A percentile compares a stretch with the other conserved stretches of the same genome.
Conservation (phyloP, 2,113 vertebrate species). For the Eudyptes chrysolophus region DNA sequence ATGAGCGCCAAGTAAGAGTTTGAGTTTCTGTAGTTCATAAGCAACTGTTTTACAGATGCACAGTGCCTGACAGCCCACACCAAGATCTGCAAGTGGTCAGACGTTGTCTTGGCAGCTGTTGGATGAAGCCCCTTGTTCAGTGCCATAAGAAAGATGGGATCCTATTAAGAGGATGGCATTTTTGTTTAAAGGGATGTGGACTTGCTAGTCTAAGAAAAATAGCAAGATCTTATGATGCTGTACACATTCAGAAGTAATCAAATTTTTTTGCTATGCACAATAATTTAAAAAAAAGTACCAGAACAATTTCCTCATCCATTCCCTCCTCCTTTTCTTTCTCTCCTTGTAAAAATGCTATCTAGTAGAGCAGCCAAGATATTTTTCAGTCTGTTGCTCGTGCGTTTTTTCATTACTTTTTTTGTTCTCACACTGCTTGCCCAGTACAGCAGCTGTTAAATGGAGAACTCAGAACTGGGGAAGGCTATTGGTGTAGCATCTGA, state of each 20-base stretch:
- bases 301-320: not conserved
- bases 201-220: not conserved
- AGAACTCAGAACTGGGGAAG: not conserved
- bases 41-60: not conserved
- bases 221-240: not conserved
- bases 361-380: conserved; percentile 38
- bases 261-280: not conserved
- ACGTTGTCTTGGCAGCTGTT: not conserved
- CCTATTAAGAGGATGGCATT: not conserved
- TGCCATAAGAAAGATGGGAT: not conserved
- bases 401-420: not conserved
- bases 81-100: not conserved
- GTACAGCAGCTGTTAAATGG: conserved; percentile 35
- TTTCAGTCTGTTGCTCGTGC: conserved; percentile 16
- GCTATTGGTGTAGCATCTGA: not conserved
- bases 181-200: not conserved
- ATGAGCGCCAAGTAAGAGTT: not conserved
- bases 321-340: not conserved
- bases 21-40: not conserved
- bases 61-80: not conserved
- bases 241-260: not conserved
- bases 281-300: not conserved
- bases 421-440: conserved; percentile 41
- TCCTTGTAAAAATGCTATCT: not conserved
- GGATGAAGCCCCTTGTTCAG: not conserved